Percentiles rank a stretch among this genome's conserved stretches.
Conservation (phyloP, 2,888 invertebrate genomes). For the Acanthococcus lagerstroemiae region DNA sequence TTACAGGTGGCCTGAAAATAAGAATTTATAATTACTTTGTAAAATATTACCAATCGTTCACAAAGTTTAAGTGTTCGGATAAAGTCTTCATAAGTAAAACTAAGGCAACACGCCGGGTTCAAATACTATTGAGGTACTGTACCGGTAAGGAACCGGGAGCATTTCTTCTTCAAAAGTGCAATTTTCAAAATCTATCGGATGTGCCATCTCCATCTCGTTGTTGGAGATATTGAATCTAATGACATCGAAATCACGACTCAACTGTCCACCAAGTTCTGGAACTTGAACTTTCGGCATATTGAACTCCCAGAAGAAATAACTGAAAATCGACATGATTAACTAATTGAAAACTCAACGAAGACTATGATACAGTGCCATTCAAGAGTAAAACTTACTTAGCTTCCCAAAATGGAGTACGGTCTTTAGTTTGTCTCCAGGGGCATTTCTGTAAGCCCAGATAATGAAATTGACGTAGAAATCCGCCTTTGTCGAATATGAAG, state of each 20-base stretch:
- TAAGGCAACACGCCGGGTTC: not conserved
- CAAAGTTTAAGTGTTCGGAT: too few species aligned
- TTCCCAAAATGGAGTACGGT: not conserved
- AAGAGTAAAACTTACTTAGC: slow-evolving; percentile 7
- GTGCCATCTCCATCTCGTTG: not conserved
- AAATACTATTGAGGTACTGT: not conserved
- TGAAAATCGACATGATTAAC: not conserved
- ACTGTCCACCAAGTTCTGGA: not conserved
- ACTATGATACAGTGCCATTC: not conserved
- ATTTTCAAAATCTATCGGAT: not conserved
- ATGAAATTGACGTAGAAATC: slow-evolving; percentile 4
- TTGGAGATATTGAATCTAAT: not conserved
- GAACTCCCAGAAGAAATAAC: slow-evolving; percentile 11
- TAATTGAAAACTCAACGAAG: not conserved
- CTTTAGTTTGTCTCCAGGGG: slow-evolving; percentile 6
- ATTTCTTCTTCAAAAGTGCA: slow-evolving; percentile 27
- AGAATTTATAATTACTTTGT: too few species aligned
- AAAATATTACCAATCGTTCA: too few species aligned
- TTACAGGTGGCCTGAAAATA: slow-evolving; percentile 15
- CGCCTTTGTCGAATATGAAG: not conserved
- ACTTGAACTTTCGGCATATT: slow-evolving; percentile 4
- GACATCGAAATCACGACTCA: not conserved
- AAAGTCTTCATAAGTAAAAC: too few species aligned
- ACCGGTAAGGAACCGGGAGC: slow-evolving; percentile 16
- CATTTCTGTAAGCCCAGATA: slow-evolving; percentile 8